phyloP scores from a whole-genome alignment of 2,888 invertebrate genomes.

The Zootermopsis nevadensis region DNA sequence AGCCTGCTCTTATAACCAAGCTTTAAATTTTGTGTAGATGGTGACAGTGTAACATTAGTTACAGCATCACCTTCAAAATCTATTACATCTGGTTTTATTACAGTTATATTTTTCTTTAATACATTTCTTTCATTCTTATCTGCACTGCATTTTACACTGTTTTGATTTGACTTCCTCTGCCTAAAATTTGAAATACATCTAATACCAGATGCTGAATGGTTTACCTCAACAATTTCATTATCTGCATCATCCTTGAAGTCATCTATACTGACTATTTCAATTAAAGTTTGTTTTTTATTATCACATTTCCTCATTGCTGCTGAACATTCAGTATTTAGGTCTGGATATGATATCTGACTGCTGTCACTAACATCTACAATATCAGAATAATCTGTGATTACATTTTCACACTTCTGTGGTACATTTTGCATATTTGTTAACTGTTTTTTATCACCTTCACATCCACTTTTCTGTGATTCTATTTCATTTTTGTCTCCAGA shows the following conservation, averaged over 20 bases:
- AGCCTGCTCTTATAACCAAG: too few species aligned
- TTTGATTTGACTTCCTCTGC: neutral
- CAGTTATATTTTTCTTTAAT: neutral
- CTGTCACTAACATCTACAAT: slow-evolving; percentile 23
- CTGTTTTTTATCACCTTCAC: neutral
- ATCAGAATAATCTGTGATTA: neutral
- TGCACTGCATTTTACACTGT: neutral
- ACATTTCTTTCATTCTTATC: neutral
- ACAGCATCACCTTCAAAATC: neutral
- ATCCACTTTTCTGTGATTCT: neutral
- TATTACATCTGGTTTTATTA: neutral
- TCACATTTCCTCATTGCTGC: neutral
- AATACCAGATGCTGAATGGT: neutral
- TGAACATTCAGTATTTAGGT: neutral
- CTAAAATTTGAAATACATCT: neutral
- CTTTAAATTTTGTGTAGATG: too few species aligned
- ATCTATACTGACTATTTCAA: slow-evolving; percentile 12
- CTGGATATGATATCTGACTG: slow-evolving; percentile 3
- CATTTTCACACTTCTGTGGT: neutral
- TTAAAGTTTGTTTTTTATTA: neutral
- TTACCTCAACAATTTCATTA: slow-evolving; percentile 17
- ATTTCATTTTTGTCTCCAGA: neutral
- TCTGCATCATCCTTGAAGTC: slow-evolving; percentile 1
- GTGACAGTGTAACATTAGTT: neutral
- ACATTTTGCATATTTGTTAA: neutral